Percentiles rank a stretch among this genome's conserved stretches.
Evolutionary conservation across 2,113 vertebrate genomes (phyloP).

Genomic region (Passer montanus): DNA sequence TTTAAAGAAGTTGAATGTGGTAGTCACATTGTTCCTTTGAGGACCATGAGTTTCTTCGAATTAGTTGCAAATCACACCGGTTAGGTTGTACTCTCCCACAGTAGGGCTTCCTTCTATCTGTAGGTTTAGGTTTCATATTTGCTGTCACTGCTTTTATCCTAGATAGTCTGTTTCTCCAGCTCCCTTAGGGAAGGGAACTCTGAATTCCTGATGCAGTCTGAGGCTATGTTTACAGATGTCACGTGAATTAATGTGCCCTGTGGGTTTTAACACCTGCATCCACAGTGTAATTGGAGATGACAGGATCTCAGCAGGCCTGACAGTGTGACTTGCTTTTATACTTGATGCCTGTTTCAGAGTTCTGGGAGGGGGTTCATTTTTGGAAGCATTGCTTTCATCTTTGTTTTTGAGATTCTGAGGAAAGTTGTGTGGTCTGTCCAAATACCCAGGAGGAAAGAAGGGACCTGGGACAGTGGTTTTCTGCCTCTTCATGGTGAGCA

Average conservation of each 20-base stretch:
- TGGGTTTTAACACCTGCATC: conserved; percentile 23
- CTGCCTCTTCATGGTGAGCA: background rate
- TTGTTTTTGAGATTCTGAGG: background rate
- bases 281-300: background rate
- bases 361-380: background rate
- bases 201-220: background rate
- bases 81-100: background rate
- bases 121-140: background rate
- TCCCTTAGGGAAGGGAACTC: background rate
- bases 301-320: background rate
- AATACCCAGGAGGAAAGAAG: background rate
- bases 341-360: background rate
- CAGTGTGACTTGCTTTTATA: background rate
- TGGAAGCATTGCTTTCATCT: background rate
- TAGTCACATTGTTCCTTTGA: background rate
- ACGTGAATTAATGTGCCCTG: background rate
- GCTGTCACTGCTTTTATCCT: background rate
- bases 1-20: background rate
- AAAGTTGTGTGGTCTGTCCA: background rate
- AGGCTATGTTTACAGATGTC: background rate
- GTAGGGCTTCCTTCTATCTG: background rate
- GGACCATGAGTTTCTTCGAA: background rate
- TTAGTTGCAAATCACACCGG: background rate
- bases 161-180: background rate
- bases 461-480: background rate